A percentile compares a stretch with the other conserved stretches of the same genome.
These are phyloP conservation scores for Macrocentrus cingulum DNA, from an alignment of 1,140 invertebrate genomes.

Conservation along the genomic window DNA sequence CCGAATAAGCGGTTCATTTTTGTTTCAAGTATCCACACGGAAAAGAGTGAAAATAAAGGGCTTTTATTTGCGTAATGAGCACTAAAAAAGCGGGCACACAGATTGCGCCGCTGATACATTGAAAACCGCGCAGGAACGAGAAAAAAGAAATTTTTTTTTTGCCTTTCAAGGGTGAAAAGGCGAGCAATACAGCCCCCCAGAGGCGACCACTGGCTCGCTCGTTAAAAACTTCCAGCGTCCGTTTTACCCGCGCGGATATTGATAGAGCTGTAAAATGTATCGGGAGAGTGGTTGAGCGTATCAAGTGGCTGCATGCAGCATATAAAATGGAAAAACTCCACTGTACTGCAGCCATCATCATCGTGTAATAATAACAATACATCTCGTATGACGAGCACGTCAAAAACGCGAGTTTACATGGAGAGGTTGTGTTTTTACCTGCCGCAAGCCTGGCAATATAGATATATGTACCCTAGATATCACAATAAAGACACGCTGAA, in stretches of 20 bases:
- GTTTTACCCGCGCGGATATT: conserved; percentile 41
- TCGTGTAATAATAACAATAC: background rate
- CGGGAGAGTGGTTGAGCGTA: conserved; percentile 29
- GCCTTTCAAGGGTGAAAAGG: no score
- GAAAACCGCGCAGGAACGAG: conserved; percentile 25
- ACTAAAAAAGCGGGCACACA: background rate
- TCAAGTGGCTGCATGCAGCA: conserved; percentile 5
- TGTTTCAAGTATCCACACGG: no score
- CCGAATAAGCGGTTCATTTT: no score
- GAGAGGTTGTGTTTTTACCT: background rate
- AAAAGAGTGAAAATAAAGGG: no score
- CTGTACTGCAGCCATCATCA: background rate
- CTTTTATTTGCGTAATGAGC: no score
- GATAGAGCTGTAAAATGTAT: conserved; percentile 41
- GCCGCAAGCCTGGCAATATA: no score
- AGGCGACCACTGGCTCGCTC: conserved; percentile 35
- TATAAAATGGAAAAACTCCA: background rate
- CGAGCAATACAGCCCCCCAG: background rate
- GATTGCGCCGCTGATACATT: conserved; percentile 9
- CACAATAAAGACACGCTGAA: background rate
- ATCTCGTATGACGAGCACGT: background rate
- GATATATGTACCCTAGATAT: no score
- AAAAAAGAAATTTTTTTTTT: conserved; percentile 2
- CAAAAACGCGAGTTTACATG: conserved; percentile 6
- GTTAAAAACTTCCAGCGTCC: conserved; percentile 44